Conservation (phyloP, 1,140 invertebrate genomes). For the Mactra quadrangularis region DNA sequence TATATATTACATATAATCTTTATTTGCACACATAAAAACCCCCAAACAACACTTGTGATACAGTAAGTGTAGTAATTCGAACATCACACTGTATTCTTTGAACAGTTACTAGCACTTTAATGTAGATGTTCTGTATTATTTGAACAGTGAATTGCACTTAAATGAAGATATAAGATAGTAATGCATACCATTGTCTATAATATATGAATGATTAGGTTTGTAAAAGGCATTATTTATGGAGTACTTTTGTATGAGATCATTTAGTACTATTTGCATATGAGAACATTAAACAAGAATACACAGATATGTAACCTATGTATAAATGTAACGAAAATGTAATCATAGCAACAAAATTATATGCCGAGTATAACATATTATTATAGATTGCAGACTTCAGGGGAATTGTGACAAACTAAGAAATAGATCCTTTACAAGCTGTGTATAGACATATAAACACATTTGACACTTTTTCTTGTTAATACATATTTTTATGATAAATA, state of each 20-base stretch:
- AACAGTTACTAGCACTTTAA: slow-evolving; percentile 3
- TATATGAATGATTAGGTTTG: not conserved
- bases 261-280: slow-evolving; percentile 14
- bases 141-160: slow-evolving; percentile 15
- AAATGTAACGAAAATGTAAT: slow-evolving; percentile 23
- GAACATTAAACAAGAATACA: slow-evolving; percentile 19
- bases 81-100: no score
- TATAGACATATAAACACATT: no score
- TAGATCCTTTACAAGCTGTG: no score
- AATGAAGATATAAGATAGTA: slow-evolving; percentile 24
- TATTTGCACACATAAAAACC: slow-evolving; percentile 5
- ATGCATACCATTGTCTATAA: slow-evolving; percentile 12
- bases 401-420: slow-evolving; percentile 14
- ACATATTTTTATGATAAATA: no score
- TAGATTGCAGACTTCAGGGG: slow-evolving; percentile 13
- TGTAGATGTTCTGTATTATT: no score
- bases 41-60: slow-evolving; percentile 2
- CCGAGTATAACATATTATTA: slow-evolving; percentile 15
- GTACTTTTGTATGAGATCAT: no score
- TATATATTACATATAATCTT: no score
- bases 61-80: slow-evolving; percentile 22
- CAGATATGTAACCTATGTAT: slow-evolving; percentile 13
- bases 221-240: no score
- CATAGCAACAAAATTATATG: no score
- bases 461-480: no score